A percentile compares a stretch with the other conserved stretches of the same genome.
Conservation (phyloP, 2,113 vertebrate genomes). For the Eclectus roratus region DNA sequence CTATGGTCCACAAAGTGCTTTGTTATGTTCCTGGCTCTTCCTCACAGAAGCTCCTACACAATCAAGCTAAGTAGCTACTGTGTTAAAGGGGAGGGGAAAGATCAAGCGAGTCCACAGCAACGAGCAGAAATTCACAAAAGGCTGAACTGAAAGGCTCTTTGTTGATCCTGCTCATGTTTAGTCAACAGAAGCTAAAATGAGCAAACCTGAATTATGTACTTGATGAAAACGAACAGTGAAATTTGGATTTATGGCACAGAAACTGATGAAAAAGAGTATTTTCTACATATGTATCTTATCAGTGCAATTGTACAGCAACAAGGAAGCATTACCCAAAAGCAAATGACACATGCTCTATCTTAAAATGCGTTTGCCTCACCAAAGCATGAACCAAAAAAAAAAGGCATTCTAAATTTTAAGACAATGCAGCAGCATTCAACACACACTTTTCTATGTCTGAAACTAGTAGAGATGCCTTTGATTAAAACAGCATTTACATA, state of each 20-base stretch:
- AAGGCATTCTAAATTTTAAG: background rate
- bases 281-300: background rate
- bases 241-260: background rate
- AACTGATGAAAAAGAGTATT: background rate
- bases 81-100: background rate
- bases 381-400: background rate
- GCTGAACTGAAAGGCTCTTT: background rate
- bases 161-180: background rate
- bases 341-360: background rate
- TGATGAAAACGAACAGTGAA: background rate
- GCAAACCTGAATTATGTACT: background rate
- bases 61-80: background rate
- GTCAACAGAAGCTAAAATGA: background rate
- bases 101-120: background rate
- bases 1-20: background rate
- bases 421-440: background rate
- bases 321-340: background rate
- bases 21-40: background rate
- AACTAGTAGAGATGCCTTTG: background rate
- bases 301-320: background rate
- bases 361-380: background rate
- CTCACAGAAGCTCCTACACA: background rate
- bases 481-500: background rate
- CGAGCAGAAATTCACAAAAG: background rate
- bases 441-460: background rate